Percentiles rank a stretch among this genome's conserved stretches.
Evolutionary conservation across 2,797 vertebrate genomes (phyloP).

Genomic region (Microctenopoma steveboyesi): DNA sequence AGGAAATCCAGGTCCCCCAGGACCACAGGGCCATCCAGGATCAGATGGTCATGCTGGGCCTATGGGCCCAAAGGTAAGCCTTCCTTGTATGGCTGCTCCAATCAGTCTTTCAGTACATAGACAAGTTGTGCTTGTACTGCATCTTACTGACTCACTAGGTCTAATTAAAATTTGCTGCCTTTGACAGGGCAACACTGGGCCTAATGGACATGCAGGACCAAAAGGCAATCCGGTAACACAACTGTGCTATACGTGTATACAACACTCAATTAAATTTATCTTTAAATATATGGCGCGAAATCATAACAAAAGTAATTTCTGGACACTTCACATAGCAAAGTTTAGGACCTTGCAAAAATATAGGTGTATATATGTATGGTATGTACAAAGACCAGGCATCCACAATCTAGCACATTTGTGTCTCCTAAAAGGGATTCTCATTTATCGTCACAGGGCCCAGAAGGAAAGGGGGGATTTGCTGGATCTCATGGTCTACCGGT

Average conservation of each 20-base stretch:
- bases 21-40: conserved; percentile 53
- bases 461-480: conserved; percentile 69
- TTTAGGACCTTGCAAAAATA: too few relatives aligned
- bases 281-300: too few relatives aligned
- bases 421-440: neutral
- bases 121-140: conserved; percentile 3
- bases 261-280: too few relatives aligned
- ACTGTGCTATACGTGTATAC: neutral
- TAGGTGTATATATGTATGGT: too few relatives aligned
- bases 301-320: too few relatives aligned
- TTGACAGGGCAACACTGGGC: conserved; percentile 67
- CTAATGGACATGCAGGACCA: conserved; percentile 50
- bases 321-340: too few relatives aligned
- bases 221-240: conserved; percentile 66
- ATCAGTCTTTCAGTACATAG: neutral
- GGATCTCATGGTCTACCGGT: conserved; percentile 74
- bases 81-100: neutral
- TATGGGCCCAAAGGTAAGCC: conserved; percentile 72
- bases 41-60: conserved; percentile 57
- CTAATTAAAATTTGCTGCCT: conserved; percentile 32
- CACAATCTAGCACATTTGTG: neutral
- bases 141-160: conserved; percentile 1
- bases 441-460: conserved; percentile 50
- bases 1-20: conserved; percentile 84
- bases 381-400: too few relatives aligned